Evolutionary conservation across 2,113 vertebrate species (phyloP).

Genomic region (Marcusenius ussheri): DNA sequence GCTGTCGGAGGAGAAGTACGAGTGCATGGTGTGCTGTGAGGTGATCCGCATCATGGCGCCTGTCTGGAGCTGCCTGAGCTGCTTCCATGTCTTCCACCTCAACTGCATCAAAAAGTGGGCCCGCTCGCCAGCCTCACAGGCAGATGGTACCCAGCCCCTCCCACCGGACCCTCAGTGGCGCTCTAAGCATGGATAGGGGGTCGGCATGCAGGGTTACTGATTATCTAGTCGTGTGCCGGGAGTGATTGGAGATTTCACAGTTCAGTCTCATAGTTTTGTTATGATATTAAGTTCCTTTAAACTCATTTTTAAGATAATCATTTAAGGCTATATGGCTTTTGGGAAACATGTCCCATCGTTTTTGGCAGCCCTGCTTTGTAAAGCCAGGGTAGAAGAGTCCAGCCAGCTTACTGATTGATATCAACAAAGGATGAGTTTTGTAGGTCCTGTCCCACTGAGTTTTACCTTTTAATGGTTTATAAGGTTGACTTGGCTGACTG

Average conservation of each 20-base stretch:
- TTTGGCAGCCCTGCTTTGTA: not conserved
- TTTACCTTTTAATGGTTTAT: not conserved
- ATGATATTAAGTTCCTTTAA: not conserved
- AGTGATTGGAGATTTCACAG: not conserved
- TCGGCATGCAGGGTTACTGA: not conserved
- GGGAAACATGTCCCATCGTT: not conserved
- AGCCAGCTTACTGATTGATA: not conserved
- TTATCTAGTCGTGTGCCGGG: not conserved
- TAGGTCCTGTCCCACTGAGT: not conserved
- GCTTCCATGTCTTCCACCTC: conserved; percentile 92
- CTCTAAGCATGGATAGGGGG: not conserved
- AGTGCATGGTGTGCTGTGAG: conserved; percentile 98
- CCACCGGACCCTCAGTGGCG: no score
- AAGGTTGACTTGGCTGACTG: not conserved
- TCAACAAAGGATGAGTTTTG: not conserved
- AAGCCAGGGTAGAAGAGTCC: not conserved
- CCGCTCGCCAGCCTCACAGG: conserved; percentile 87
- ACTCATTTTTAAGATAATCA: not conserved
- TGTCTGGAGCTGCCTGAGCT: conserved; percentile 94
- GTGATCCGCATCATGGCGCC: conserved; percentile 77
- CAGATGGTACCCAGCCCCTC: conserved; percentile 65
- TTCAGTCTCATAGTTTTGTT: not conserved
- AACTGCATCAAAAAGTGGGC: conserved; percentile 98
- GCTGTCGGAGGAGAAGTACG: conserved; percentile 89
- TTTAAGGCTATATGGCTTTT: not conserved